These are phyloP conservation scores for Scaptomyza flava DNA, from an alignment of 2,888 invertebrate genomes.

Conservation along the genomic window DNA sequence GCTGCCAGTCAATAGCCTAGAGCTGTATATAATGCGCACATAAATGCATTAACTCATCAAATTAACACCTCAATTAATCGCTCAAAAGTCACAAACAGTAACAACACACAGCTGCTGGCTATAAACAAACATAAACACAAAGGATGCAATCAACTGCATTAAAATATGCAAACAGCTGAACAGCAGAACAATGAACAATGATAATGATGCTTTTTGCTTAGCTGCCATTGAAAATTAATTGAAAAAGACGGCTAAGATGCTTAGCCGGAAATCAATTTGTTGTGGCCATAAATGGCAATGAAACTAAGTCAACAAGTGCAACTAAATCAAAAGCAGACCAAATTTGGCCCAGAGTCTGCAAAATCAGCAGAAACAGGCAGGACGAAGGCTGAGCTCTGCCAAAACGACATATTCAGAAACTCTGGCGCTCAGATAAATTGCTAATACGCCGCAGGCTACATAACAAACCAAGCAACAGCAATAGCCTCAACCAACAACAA, in stretches of 20 bases:
- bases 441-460: constrained; percentile 65
- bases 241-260: constrained; percentile 30
- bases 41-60: constrained; percentile 32
- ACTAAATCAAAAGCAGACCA: constrained; percentile 14
- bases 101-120: constrained; percentile 2
- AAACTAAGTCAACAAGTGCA: constrained; percentile 17
- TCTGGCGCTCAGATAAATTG: constrained; percentile 54
- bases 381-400: constrained; percentile 21
- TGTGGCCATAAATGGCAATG: constrained; percentile 22
- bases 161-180: constrained; percentile 1
- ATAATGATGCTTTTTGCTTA: constrained; percentile 12
- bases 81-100: constrained; percentile 28
- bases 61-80: constrained; percentile 56
- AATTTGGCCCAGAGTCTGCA: constrained; percentile 16
- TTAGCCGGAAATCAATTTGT: constrained; percentile 47
- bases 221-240: constrained; percentile 40
- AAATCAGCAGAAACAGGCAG: constrained; percentile 47
- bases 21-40: background rate
- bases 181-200: background rate
- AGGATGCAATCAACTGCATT: constrained; percentile 17
- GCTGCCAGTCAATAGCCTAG: constrained; percentile 15
- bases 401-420: constrained; percentile 40
- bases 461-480: constrained; percentile 20
- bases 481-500: constrained; percentile 51
- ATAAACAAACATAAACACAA: constrained; percentile 3